Base-by-base conservation (phyloP, 2,113 vertebrate genomes). In the Meleagris gallopavo region DNA sequence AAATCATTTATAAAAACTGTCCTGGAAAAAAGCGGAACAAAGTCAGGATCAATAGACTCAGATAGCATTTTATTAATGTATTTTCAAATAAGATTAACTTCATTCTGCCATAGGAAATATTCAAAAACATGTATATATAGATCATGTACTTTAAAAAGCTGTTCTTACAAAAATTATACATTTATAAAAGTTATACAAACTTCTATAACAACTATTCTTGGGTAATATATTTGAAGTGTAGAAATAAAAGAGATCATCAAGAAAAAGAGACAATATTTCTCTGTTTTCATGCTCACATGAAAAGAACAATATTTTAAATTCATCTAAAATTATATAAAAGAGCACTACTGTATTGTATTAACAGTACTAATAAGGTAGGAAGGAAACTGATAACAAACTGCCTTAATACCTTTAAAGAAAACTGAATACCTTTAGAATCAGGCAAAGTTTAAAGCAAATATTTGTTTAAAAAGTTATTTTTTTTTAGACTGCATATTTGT, bases 1-100 rank as follows among this genome's bases (percentile, higher is more conserved):
- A 89, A 94, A 93, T 52, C 4, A 88, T 58, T 89, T 96, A 89
- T 45, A 25, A 96, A 83, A 69, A 55, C 41, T 6, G 41, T 43
- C 14, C 41, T 15, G 29, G 40, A 38, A 84, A 25, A 34, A 86
- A 89, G 3, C 3, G 66, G 10, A 93, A 91, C 2, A 88, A 77
- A 36, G 64, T 83, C 84, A 87, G n/a, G 48, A 74, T 83, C 86
- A 45, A 81, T 36, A 3, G 80, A 80, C 72, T 89, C 54, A 96
- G 64, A 54, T 36, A 58, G 84, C 74, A 71, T 2, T 9, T 24
- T 41, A n/a, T 1, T 62, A 57, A 52, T 61, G 34, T 14, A 61
- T 73, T 54, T 12, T 6, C 10, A 86, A 88, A 10, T 43, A 58
- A 74, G 24, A 86, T 29, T 64, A 21, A 40, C 65, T 83, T 2